Evolutionary conservation across 2,888 invertebrate species (phyloP).

Genomic region (Hyalella azteca): DNA sequence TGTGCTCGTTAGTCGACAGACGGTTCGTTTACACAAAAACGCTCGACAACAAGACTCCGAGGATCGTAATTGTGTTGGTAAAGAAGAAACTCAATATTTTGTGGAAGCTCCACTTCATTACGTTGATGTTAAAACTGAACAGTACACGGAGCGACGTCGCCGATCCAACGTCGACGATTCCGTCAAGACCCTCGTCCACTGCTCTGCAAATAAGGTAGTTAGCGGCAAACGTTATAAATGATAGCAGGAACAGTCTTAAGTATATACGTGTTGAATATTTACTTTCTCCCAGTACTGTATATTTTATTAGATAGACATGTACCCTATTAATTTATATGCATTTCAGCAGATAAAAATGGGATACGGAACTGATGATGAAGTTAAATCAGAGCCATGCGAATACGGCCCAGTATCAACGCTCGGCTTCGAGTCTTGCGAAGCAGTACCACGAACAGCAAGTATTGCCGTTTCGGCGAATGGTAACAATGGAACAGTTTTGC

Average conservation of each 20-base stretch:
- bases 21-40: slow-evolving; percentile 1
- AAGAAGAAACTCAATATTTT: background rate
- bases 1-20: background rate
- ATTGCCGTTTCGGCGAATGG: background rate
- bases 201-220: slow-evolving; percentile 17
- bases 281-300: too few relatives aligned
- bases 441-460: background rate
- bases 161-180: slow-evolving; percentile 8
- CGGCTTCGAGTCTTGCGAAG: background rate
- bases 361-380: background rate
- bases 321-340: background rate
- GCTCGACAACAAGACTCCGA: background rate
- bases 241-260: too few relatives aligned
- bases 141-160: background rate
- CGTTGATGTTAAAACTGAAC: background rate
- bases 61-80: background rate
- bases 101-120: slow-evolving; percentile 16
- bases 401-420: background rate
- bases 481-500: background rate
- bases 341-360: slow-evolving; percentile 1
- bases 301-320: too few relatives aligned
- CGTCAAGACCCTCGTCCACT: background rate
- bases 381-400: slow-evolving; percentile 3
- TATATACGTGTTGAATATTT: too few relatives aligned
- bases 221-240: too few relatives aligned